Percentiles rank a stretch among this genome's conserved stretches.
phyloP scores from a whole-genome alignment of 2,113 vertebrate genomes.

The Sarotherodon lohbergeri region DNA sequence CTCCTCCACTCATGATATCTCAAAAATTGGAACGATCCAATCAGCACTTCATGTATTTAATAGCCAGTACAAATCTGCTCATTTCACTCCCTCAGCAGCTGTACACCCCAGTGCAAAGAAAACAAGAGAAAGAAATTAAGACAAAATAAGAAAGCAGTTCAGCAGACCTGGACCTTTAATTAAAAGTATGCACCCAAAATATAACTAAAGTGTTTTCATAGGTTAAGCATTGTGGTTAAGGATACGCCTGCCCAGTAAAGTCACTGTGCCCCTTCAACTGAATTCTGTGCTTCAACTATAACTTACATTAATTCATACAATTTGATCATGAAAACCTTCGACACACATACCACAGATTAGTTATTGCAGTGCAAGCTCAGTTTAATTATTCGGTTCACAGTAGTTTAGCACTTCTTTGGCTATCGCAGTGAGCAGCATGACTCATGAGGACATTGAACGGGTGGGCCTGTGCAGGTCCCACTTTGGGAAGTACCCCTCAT shows the following conservation, averaged over 20 bases:
- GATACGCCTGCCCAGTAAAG: not conserved
- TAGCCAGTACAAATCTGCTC: accelerated
- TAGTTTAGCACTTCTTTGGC: not conserved
- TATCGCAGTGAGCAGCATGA: not conserved
- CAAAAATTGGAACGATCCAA: accelerated
- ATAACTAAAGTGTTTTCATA: not conserved
- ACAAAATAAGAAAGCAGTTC: not conserved
- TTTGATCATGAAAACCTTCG: accelerated
- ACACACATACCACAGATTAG: not conserved
- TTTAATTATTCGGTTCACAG: not conserved
- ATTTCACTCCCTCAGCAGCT: not conserved
- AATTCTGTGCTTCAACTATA: not conserved
- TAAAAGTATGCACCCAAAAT: not conserved
- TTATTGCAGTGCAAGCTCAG: not conserved
- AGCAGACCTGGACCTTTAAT: not conserved
- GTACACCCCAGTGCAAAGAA: accelerated
- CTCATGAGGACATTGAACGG: not conserved
- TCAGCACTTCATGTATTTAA: not conserved
- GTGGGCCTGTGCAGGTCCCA: not conserved
- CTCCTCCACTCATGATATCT: not conserved
- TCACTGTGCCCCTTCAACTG: not conserved
- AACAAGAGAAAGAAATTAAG: not conserved
- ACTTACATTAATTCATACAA: accelerated
- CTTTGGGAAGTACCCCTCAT: not conserved
- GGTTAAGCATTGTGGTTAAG: accelerated